phyloP scores from a whole-genome alignment of 2,888 invertebrate genomes.

The Meandrusa payeni region DNA sequence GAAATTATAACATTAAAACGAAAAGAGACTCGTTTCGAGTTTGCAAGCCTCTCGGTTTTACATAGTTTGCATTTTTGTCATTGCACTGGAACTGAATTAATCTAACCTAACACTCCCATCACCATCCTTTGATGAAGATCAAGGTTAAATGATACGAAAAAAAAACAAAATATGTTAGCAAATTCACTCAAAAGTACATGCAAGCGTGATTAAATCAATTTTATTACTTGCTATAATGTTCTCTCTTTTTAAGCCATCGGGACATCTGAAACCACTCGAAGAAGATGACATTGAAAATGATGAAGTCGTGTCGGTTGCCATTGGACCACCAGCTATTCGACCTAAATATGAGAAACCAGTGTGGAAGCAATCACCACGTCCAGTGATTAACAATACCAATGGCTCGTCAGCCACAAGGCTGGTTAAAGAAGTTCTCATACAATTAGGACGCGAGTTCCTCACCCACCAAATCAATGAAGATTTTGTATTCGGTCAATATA shows the following conservation, averaged over 20 bases:
- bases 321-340: constrained; percentile 61
- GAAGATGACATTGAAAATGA: constrained; percentile 72
- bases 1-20: too few relatives aligned
- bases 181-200: too few relatives aligned
- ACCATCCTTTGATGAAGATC: too few relatives aligned
- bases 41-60: too few relatives aligned
- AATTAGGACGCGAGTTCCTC: constrained; percentile 59
- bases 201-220: background rate
- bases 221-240: constrained; percentile 22
- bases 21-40: too few relatives aligned
- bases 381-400: constrained; percentile 24
- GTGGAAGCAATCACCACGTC: constrained; percentile 39
- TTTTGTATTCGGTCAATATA: constrained; percentile 70
- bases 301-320: constrained; percentile 67
- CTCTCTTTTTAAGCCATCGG: constrained; percentile 65
- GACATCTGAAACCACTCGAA: constrained; percentile 58
- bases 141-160: too few relatives aligned
- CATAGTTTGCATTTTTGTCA: too few relatives aligned
- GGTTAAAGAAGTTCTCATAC: constrained; percentile 53
- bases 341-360: constrained; percentile 56
- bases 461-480: constrained; percentile 61
- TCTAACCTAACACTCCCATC: too few relatives aligned
- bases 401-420: constrained; percentile 40
- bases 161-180: too few relatives aligned
- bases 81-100: too few relatives aligned